These are phyloP conservation scores for Ianthella basta DNA, from an alignment of 37 sponge, comb jelly and placozoan genomes.

Conservation along the genomic window DNA sequence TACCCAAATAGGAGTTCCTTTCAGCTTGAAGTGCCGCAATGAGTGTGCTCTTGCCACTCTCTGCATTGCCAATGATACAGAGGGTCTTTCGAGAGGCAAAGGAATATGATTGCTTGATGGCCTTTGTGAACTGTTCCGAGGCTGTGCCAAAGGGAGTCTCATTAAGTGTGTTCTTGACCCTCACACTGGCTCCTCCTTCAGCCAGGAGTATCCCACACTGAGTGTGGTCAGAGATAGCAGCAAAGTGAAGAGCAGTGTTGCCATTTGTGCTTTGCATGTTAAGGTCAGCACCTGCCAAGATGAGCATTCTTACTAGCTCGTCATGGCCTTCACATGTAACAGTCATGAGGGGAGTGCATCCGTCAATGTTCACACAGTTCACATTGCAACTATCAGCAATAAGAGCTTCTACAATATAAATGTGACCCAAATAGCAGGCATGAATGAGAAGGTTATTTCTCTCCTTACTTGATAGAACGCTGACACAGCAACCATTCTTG, in stretches of 20 bases:
- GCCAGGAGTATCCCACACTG: slow-evolving; percentile 11
- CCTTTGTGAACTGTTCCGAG: neutral
- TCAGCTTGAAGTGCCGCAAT: slow-evolving; percentile 11
- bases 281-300: neutral
- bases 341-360: neutral
- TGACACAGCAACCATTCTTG: too few relatives aligned
- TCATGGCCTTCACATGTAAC: neutral
- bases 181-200: slow-evolving; percentile 14
- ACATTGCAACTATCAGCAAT: too few relatives aligned
- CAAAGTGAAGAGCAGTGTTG: slow-evolving; percentile 1
- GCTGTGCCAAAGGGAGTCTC: neutral
- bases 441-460: too few relatives aligned
- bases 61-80: slow-evolving; percentile 19
- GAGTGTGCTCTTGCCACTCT: slow-evolving; percentile 21
- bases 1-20: neutral
- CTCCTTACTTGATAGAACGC: too few relatives aligned
- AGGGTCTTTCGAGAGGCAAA: neutral
- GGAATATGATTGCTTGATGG: neutral
- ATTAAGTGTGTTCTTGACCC: neutral
- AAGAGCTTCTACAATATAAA: too few relatives aligned
- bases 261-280: neutral
- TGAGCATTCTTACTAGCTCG: neutral
- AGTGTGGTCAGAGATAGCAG: neutral
- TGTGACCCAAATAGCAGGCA: too few relatives aligned
- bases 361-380: too few relatives aligned